Base-by-base conservation (phyloP, 2,888 invertebrate species). In the Orchesellides sinensis region DNA sequence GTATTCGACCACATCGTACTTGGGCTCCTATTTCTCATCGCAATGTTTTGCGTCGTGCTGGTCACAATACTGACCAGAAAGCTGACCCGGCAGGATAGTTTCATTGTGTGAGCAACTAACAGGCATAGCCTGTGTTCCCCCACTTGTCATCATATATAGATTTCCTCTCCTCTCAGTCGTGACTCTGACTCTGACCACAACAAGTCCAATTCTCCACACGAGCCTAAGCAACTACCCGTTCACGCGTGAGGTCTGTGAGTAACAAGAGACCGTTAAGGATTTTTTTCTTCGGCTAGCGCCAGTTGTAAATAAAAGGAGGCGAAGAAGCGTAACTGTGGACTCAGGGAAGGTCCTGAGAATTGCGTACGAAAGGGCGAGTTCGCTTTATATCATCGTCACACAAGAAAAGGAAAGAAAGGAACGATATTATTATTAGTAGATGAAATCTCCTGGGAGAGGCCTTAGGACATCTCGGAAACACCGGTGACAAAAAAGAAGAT, bases 1-100 rank as follows among this genome's bases (percentile, higher is more conserved):
- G 88, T 88, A 83, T 89, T 89, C 74, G 89, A 89, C 86, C 89
- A 89, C 87, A 86, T 89, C 74, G 88, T 89, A 32, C 87, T 89
- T 23, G 87, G 88, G 79, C 87, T 88, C 52, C 78, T 89, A 68
- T 88, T 88, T 74, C 84, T 89, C 72, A 88, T 89, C 69, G 89
- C 89, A 4, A 86, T 89, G 83, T 89, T 89, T 84, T 88, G 88
- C 83, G 88, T 88, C 56, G 89, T 88, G 63, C 70, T 88, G 74
- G 86, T 85, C 75, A 85, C 86, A 61, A 77, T 87, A 47, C 84
- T 86, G 72, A 87, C 86, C 75, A 83, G 86, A 77, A 86, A 86
- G 72, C 79, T 87, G 81, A 85, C 87, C 72, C 86, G 86, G 27
- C 82, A 75, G 74, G 85, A 86, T 83, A 85, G 84, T 49, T 85